phyloP scores from a whole-genome alignment of 2,113 vertebrate genomes.

The Pachypanchax playfairii region DNA sequence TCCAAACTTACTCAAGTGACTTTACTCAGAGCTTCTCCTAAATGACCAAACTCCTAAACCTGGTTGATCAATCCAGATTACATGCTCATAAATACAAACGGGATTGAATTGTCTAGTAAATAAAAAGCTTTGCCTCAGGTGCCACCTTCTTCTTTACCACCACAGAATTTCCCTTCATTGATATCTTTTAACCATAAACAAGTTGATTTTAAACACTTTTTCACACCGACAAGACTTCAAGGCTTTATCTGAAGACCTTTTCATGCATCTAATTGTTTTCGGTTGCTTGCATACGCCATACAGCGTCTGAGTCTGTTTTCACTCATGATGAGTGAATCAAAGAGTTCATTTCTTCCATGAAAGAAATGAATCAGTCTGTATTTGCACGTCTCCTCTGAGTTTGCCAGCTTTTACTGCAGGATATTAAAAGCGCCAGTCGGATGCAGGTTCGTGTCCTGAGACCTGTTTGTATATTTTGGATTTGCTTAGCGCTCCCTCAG shows the following conservation, averaged over 20 bases:
- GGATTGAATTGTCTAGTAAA: too few species aligned
- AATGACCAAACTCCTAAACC: too few species aligned
- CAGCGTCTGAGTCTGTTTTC: not conserved
- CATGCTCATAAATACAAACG: too few species aligned
- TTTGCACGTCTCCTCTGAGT: constrained; percentile 47
- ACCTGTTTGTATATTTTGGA: constrained; percentile 80
- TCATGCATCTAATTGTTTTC: too few species aligned
- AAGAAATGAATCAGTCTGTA: constrained; percentile 1
- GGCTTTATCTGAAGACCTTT: not conserved
- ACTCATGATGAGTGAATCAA: not conserved
- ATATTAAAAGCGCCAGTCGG: constrained; percentile 55
- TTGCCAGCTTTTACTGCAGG: constrained; percentile 76
- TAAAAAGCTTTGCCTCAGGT: too few species aligned
- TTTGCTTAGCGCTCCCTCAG: constrained; percentile 60
- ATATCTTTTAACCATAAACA: too few species aligned
- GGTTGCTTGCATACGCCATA: not conserved
- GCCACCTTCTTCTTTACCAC: too few species aligned
- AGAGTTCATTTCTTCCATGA: constrained; percentile 1
- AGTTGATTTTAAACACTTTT: too few species aligned
- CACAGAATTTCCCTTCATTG: too few species aligned
- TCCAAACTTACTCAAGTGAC: too few species aligned
- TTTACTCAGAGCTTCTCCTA: too few species aligned
- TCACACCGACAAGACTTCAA: not conserved
- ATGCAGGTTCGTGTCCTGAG: constrained; percentile 36
- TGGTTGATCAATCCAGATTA: too few species aligned